Evolutionary conservation across 1,140 invertebrate species (phyloP).

Genomic region (Ceratosolen solmsi): DNA sequence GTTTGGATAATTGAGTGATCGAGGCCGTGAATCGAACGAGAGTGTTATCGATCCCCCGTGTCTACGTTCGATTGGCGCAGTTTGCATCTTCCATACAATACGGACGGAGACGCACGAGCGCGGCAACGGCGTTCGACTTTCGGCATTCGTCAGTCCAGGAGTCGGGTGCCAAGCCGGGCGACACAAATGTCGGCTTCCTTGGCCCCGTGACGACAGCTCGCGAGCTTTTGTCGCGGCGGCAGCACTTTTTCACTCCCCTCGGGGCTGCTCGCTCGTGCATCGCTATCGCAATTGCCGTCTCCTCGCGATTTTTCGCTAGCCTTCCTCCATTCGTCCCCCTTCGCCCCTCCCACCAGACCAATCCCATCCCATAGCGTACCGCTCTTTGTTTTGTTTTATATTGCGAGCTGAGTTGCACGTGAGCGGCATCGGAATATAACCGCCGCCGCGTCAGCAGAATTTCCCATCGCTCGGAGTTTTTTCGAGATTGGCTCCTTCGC

Average conservation of each 20-base stretch:
- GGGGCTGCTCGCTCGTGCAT: conserved; percentile 42
- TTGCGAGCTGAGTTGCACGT: conserved; percentile 46
- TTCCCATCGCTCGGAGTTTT: conserved; percentile 37
- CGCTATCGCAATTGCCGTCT: conserved; percentile 29
- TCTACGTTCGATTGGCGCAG: no score
- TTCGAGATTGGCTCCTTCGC: background rate
- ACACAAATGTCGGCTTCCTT: background rate
- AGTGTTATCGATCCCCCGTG: no score
- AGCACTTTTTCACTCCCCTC: conserved; percentile 35
- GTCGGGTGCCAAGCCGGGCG: background rate
- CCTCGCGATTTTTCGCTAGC: conserved; percentile 13
- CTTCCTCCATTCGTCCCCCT: background rate
- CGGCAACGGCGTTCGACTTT: no score
- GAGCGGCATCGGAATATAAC: conserved; percentile 41
- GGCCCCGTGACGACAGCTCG: background rate
- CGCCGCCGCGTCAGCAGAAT: conserved; percentile 47
- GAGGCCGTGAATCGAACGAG: no score
- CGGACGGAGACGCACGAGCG: no score
- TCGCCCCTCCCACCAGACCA: background rate
- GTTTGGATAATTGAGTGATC: no score
- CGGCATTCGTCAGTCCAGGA: background rate
- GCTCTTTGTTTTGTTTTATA: conserved; percentile 39
- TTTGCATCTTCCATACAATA: no score
- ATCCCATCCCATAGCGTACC: no score
- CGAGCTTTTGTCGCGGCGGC: conserved; percentile 35